A percentile compares a stretch with the other conserved stretches of the same genome.
These are phyloP conservation scores for Elachura formosa DNA, from an alignment of 2,113 vertebrate genomes.

Conservation along the genomic window DNA sequence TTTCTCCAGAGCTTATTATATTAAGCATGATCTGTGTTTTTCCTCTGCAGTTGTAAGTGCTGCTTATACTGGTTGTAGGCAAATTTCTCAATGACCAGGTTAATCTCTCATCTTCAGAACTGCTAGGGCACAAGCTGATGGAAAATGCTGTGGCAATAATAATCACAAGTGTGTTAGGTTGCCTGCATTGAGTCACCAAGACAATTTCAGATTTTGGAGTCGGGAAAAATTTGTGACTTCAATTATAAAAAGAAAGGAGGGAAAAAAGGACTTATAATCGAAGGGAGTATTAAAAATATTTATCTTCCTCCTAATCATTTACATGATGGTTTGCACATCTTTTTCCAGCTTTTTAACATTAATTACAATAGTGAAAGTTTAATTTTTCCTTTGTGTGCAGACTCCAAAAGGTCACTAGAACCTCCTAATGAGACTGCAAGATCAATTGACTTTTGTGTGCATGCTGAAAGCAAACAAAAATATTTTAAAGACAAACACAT, in stretches of 20 bases:
- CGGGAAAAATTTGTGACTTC: neutral
- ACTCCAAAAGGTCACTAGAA: neutral
- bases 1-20: neutral
- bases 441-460: neutral
- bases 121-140: neutral
- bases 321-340: neutral
- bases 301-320: neutral
- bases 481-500: neutral
- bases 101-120: neutral
- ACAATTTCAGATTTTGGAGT: neutral
- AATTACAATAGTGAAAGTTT: neutral
- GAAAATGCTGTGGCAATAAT: neutral
- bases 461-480: neutral
- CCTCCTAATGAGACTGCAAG: neutral
- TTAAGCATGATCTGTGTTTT: neutral
- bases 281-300: neutral
- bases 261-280: neutral
- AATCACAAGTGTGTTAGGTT: rapidly evolving
- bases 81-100: neutral
- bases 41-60: neutral
- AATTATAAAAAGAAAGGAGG: neutral
- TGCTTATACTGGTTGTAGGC: neutral
- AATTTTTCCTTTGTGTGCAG: neutral
- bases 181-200: neutral
- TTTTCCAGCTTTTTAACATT: neutral